These are phyloP conservation scores for Oreochromis tanganicae DNA, from an alignment of 2,113 vertebrate genomes.

Conservation along the genomic window DNA sequence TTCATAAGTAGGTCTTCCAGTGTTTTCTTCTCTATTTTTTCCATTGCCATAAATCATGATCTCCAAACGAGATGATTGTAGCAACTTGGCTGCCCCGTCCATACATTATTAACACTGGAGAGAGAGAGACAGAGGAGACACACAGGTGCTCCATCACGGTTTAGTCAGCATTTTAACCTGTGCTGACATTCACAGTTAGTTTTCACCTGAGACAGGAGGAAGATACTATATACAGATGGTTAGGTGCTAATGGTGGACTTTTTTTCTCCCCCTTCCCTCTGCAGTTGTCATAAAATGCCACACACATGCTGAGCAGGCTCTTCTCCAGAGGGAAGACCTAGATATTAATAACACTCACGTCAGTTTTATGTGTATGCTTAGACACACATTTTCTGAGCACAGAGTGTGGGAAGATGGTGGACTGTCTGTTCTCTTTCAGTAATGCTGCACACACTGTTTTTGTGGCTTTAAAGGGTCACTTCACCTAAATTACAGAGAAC, in stretches of 20 bases:
- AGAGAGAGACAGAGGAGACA: not conserved
- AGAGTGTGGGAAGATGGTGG: conserved; percentile 15
- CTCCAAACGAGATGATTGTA: conserved; percentile 39
- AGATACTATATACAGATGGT: conserved; percentile 51
- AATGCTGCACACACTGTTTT: not conserved
- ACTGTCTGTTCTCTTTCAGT: conserved; percentile 21
- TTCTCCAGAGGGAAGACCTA: conserved; percentile 47
- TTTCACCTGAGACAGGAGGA: conserved; percentile 43
- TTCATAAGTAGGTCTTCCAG: conserved; percentile 5
- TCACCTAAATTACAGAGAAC: not conserved
- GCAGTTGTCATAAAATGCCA: conserved; percentile 62
- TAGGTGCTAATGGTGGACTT: conserved; percentile 31
- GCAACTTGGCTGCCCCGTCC: not conserved
- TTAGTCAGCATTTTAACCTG: conserved; percentile 64
- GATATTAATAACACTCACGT: conserved; percentile 50
- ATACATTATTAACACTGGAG: conserved; percentile 37
- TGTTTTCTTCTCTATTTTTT: conserved; percentile 11
- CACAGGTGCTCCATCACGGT: conserved; percentile 57
- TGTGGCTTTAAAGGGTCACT: conserved; percentile 8
- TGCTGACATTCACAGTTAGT: conserved; percentile 60
- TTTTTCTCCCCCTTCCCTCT: conserved; percentile 11
- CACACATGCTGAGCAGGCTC: conserved; percentile 60
- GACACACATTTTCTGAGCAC: conserved; percentile 1
- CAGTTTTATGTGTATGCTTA: conserved; percentile 9
- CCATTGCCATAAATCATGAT: conserved; percentile 38